Percentiles rank a stretch among this genome's conserved stretches.
phyloP scores from a whole-genome alignment of 1,140 invertebrate species.

The Archegozetes longisetosus region DNA sequence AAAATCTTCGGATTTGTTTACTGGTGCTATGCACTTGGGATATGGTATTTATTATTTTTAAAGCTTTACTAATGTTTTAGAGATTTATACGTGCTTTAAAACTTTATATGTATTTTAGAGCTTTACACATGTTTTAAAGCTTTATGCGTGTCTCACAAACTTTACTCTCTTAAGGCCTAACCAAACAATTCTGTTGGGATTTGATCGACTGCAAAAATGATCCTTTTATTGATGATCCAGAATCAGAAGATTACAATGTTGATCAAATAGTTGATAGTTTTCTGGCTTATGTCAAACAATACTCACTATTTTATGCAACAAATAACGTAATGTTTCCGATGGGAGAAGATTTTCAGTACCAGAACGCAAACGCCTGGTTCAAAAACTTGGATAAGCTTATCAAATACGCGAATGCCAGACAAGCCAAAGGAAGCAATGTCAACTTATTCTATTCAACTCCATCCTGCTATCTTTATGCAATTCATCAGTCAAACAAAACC shows the following conservation, averaged over 20 bases:
- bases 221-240: constrained; percentile 12
- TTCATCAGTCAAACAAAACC: constrained; percentile 36
- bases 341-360: constrained; percentile 17
- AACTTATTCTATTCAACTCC: constrained; percentile 59
- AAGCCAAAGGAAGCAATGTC: constrained; percentile 30
- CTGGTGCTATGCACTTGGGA: constrained; percentile 30
- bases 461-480: constrained; percentile 49
- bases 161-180: too few relatives aligned
- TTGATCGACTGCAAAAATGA: constrained; percentile 4
- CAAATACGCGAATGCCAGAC: constrained; percentile 36
- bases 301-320: constrained; percentile 1
- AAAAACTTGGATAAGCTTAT: constrained; percentile 71
- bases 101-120: too few relatives aligned
- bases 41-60: constrained; percentile 26
- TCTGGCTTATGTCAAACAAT: not conserved
- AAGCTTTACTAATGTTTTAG: not conserved
- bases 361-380: constrained; percentile 53
- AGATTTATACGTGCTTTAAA: too few relatives aligned
- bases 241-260: constrained; percentile 16
- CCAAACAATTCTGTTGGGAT: constrained; percentile 12
- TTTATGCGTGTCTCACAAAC: too few relatives aligned
- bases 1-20: constrained; percentile 30
- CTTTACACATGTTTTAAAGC: too few relatives aligned
- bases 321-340: constrained; percentile 16
- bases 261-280: constrained; percentile 6